phyloP scores from a whole-genome alignment of 2,888 invertebrate species.

The Margaritifera margaritifera region DNA sequence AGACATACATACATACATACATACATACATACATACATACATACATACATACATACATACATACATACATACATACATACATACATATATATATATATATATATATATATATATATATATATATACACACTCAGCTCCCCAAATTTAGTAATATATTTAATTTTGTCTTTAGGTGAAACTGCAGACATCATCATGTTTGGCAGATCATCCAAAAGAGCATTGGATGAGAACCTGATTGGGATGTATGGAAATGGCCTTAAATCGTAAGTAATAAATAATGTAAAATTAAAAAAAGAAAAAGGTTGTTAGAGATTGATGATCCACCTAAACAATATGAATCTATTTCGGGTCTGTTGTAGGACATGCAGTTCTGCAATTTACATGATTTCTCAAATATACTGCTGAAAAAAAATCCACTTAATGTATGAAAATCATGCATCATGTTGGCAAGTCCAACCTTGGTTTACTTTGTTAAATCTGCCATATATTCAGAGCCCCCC shows the following conservation, averaged over 20 bases:
- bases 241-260: constrained; percentile 76
- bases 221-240: constrained; percentile 72
- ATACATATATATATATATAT: too few relatives aligned
- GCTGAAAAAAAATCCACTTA: too few relatives aligned
- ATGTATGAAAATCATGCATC: too few relatives aligned
- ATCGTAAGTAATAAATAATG: constrained; percentile 70
- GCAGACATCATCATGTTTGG: constrained; percentile 73
- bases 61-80: too few relatives aligned
- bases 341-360: background rate
- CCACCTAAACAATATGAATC: background rate
- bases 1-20: too few relatives aligned
- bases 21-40: background rate
- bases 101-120: constrained; percentile 5
- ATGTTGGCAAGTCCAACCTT: too few relatives aligned
- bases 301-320: background rate
- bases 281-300: background rate
- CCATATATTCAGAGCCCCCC: too few relatives aligned
- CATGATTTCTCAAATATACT: too few relatives aligned
- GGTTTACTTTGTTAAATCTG: too few relatives aligned
- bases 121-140: background rate
- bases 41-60: background rate
- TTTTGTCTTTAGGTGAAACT: constrained; percentile 68
- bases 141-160: too few relatives aligned
- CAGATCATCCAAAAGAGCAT: constrained; percentile 68
- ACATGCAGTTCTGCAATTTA: too few relatives aligned